Percentiles rank a stretch among this genome's conserved stretches.
These are phyloP conservation scores for Cisticola juncidis DNA, from an alignment of 2,113 vertebrate species.

Conservation along the genomic window DNA sequence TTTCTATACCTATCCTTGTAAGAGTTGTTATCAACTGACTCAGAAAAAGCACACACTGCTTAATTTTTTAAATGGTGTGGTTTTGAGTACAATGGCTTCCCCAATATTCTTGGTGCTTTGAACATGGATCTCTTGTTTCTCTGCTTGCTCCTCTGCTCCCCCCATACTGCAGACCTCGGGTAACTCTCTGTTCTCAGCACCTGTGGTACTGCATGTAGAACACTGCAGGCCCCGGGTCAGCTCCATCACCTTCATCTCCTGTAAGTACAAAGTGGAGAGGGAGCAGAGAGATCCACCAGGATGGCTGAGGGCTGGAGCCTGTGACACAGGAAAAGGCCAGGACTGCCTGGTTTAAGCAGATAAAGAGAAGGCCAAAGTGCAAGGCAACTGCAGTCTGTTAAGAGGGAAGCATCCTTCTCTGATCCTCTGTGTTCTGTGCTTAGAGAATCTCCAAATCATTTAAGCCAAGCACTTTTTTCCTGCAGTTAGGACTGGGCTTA, in stretches of 20 bases:
- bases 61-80: neutral
- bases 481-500: neutral
- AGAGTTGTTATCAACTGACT: neutral
- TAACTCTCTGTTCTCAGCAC: neutral
- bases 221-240: accelerated
- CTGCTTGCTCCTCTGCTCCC: neutral
- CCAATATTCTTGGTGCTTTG: neutral
- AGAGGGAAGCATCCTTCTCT: neutral
- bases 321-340: neutral
- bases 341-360: neutral
- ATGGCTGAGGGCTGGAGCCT: neutral
- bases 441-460: neutral
- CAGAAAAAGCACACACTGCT: neutral
- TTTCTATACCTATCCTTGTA: neutral
- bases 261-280: neutral
- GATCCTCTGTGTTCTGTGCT: neutral
- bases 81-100: neutral
- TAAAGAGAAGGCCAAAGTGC: neutral
- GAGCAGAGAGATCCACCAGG: neutral
- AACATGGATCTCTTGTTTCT: neutral
- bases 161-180: accelerated
- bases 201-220: neutral
- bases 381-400: neutral
- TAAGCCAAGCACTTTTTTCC: neutral
- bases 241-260: neutral